phyloP scores from a whole-genome alignment of 2,113 vertebrate genomes.

The Rhea americana region DNA sequence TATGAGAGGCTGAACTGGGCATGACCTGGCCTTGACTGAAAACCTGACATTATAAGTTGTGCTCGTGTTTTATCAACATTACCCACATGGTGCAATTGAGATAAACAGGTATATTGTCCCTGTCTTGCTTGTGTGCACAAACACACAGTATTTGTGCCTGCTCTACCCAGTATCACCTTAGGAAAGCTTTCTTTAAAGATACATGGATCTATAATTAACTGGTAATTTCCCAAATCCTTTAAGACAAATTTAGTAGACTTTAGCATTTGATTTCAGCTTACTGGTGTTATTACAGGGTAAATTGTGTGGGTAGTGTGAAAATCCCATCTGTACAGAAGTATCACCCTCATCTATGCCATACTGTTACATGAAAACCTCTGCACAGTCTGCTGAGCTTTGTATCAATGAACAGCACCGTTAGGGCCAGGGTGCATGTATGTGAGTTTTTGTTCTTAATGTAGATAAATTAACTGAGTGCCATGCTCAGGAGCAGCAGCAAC shows the following conservation, averaged over 20 bases:
- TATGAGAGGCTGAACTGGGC: rapidly evolving
- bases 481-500: not conserved
- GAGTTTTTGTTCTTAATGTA: not conserved
- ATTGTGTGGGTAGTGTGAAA: not conserved
- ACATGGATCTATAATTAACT: slow-evolving; percentile 73
- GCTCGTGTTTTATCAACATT: rapidly evolving
- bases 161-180: slow-evolving; percentile 48
- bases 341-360: rapidly evolving
- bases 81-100: not conserved
- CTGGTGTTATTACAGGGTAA: slow-evolving; percentile 72
- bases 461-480: not conserved
- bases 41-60: not conserved
- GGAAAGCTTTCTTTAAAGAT: slow-evolving; percentile 71
- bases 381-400: rapidly evolving
- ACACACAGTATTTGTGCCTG: slow-evolving; percentile 56
- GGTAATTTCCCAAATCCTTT: slow-evolving; percentile 72
- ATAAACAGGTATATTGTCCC: not conserved
- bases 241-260: slow-evolving; percentile 82
- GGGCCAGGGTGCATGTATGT: not conserved
- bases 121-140: not conserved
- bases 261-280: slow-evolving; percentile 78
- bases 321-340: not conserved
- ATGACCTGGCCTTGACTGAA: rapidly evolving
- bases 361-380: not conserved
- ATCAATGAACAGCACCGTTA: rapidly evolving